Evolutionary conservation across 2,113 vertebrate species (phyloP), one percentile per base, ranked within the genome.

Genomic region (Urocynchramus pylzowi): DNA sequence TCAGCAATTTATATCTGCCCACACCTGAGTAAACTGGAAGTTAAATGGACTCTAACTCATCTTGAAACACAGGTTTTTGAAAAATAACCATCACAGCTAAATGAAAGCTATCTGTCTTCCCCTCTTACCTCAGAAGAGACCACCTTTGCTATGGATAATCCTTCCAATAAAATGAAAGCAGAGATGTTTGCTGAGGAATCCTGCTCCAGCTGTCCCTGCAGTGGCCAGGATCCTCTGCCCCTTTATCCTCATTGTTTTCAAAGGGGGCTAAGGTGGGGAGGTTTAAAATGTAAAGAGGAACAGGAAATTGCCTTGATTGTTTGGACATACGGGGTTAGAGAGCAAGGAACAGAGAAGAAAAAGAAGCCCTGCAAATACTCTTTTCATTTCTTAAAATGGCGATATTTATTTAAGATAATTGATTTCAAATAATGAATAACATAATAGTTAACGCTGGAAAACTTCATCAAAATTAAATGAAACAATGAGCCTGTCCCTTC

Each of bases 321-420:
- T 89, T 56, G 24, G 33, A 64, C 18, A 57, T 39, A 21, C 5
- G 15, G 64, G 42, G 26, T 33, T 70, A 84, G 28, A 60, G 7
- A 90, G 63, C 3, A 2, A 64, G 73, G 60, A 68, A 81, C 69
- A 81, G 47, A 78, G 39, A 65, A 92, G 57, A 73, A 92, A 96
- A 94, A 92, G 68, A 92, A 95, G 65, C 77, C 79, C 60, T 28
- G 26, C 85, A 93, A 91, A 84, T 84, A 84, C 23, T 78, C 42
- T 70, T 90, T 88, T 65, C 1, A 45, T 95, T 95, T 97, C 79
- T 93, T 91, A 93, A 97, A 97, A 96, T 63, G 33, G 73, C 21
- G 22, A 87, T 96, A 75, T 97, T 97, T 97, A 97, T 97, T 97
- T 93, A 82, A 89, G 84, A 63, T 86, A 82, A 91, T 84, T 70